These are phyloP conservation scores for Kuschelorhynchus macadamiae DNA, from an alignment of 2,888 invertebrate species.

Conservation along the genomic window DNA sequence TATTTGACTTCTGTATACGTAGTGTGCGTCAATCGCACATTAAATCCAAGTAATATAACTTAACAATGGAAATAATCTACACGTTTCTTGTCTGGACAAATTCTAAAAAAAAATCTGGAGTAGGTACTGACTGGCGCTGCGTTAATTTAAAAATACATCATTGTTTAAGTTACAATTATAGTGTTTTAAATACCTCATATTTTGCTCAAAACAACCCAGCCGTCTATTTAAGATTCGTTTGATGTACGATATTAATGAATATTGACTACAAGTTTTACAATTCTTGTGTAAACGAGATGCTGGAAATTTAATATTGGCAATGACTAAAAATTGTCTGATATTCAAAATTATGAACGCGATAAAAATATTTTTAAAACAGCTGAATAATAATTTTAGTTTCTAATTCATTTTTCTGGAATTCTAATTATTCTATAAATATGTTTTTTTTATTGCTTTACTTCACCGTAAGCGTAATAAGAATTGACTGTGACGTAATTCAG, in stretches of 20 bases:
- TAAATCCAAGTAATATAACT: not conserved
- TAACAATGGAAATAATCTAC: conserved; percentile 5
- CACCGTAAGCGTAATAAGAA: too few species aligned
- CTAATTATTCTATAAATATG: too few species aligned
- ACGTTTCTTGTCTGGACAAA: not conserved
- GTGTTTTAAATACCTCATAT: conserved; percentile 20
- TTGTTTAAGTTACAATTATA: conserved; percentile 18
- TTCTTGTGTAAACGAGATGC: conserved; percentile 5
- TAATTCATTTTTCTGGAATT: not conserved
- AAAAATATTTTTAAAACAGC: not conserved
- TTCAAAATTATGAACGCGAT: not conserved
- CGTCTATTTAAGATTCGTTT: conserved; percentile 29
- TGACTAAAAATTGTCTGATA: not conserved
- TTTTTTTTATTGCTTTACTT: too few species aligned
- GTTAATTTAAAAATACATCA: conserved; percentile 32
- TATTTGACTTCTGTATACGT: too few species aligned
- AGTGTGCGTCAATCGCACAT: conserved; percentile 4
- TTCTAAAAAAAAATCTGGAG: not conserved
- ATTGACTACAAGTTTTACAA: conserved; percentile 26
- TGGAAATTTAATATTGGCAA: not conserved
- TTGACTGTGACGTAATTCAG: too few species aligned
- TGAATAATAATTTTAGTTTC: not conserved
- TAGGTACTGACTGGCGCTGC: not conserved
- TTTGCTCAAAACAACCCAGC: conserved; percentile 21
- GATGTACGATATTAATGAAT: conserved; percentile 26